phyloP scores from a whole-genome alignment of 2,888 invertebrate genomes.

The Molanna angustata region DNA sequence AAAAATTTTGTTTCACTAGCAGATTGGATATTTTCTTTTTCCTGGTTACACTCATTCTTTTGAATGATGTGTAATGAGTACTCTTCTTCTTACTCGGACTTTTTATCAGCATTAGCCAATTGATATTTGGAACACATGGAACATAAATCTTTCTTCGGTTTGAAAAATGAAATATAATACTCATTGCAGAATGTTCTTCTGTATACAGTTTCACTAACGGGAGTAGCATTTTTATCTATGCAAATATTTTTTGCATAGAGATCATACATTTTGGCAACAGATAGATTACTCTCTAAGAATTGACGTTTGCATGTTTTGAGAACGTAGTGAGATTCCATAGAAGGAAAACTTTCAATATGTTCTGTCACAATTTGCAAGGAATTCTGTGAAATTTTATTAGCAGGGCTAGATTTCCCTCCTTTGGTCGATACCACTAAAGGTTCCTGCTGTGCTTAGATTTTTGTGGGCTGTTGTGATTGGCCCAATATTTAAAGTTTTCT shows the following conservation, averaged over 20 bases:
- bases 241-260: neutral
- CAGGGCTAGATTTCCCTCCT: neutral
- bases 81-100: neutral
- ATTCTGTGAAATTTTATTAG: neutral
- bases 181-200: neutral
- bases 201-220: neutral
- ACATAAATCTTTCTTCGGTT: conserved; percentile 5
- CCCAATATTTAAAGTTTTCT: neutral
- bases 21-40: neutral
- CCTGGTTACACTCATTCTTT: conserved; percentile 1
- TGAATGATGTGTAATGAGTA: conserved; percentile 1
- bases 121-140: neutral
- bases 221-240: neutral
- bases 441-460: neutral
- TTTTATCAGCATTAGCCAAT: neutral
- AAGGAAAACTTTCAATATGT: neutral
- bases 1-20: neutral
- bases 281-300: neutral
- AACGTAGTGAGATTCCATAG: conserved; percentile 2
- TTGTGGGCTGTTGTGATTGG: neutral
- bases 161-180: neutral
- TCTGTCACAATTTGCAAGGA: neutral
- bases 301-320: neutral
- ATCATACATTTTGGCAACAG: neutral
- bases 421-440: neutral